Conservation (phyloP, 2,113 vertebrate genomes). For the Mormoops blainvillei region DNA sequence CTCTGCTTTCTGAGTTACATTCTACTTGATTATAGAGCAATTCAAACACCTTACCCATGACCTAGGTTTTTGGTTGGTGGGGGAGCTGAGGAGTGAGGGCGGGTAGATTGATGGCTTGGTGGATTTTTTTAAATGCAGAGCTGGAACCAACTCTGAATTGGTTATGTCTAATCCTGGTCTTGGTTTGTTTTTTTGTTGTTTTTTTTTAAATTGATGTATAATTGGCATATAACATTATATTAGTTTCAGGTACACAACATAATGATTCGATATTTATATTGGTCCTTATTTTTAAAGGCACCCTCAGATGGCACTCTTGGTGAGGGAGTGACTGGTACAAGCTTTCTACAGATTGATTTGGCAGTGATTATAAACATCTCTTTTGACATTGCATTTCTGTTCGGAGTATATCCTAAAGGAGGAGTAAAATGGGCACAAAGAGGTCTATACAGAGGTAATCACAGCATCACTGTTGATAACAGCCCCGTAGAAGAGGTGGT, state of each 20-base stretch:
- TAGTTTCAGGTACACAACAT: neutral
- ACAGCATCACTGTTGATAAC: neutral
- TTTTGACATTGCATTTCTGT: neutral
- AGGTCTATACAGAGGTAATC: neutral
- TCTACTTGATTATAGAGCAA: neutral
- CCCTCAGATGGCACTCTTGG: neutral
- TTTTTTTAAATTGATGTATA: neutral
- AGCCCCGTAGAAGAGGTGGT: neutral
- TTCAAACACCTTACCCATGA: neutral
- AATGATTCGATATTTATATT: neutral
- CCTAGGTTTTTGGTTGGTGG: neutral
- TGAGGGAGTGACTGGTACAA: neutral
- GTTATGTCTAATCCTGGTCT: neutral
- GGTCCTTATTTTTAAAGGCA: conserved; percentile 43
- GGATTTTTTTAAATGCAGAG: conserved; percentile 12
- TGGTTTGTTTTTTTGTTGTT: neutral
- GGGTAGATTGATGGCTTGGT: neutral
- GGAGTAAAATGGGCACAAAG: neutral
- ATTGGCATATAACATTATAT: neutral
- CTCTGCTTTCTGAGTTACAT: conserved; percentile 27
- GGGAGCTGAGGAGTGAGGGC: neutral
- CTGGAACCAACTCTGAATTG: neutral
- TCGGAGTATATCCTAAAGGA: neutral
- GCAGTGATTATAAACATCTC: neutral
- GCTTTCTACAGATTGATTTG: neutral